phyloP scores from a whole-genome alignment of 2,797 vertebrate genomes.

The Spheniscus humboldti region DNA sequence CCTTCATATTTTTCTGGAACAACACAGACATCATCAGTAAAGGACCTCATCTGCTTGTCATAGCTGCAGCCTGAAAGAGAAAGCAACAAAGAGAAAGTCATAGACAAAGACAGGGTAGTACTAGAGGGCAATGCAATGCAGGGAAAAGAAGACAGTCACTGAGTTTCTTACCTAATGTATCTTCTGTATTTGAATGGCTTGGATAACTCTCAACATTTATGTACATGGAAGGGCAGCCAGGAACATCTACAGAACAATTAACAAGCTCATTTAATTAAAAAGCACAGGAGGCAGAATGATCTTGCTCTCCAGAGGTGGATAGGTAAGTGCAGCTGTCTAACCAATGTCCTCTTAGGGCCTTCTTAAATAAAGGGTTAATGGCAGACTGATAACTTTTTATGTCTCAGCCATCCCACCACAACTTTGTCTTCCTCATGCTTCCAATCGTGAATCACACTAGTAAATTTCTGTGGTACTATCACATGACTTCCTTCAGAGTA shows the following conservation, averaged over 20 bases:
- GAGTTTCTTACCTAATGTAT: slow-evolving; percentile 76
- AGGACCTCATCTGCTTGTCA: slow-evolving; percentile 77
- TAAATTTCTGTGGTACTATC: neutral
- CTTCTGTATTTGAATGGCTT: slow-evolving; percentile 69
- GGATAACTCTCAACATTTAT: slow-evolving; percentile 82
- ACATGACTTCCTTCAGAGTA: neutral
- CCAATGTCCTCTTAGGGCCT: rapidly evolving
- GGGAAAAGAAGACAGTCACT: neutral
- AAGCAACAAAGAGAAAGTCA: neutral
- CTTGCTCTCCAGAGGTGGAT: neutral
- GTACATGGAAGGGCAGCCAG: slow-evolving; percentile 88
- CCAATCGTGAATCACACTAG: rapidly evolving
- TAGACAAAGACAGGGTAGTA: rapidly evolving
- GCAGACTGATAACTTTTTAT: neutral
- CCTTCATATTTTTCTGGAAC: slow-evolving; percentile 97
- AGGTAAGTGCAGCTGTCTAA: neutral
- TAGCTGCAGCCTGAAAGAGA: slow-evolving; percentile 85
- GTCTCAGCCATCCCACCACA: neutral
- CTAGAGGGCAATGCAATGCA: neutral
- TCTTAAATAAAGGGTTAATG: neutral
- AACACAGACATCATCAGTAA: slow-evolving; percentile 86
- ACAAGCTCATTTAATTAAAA: neutral
- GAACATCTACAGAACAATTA: slow-evolving; percentile 77
- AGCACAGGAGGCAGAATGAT: neutral
- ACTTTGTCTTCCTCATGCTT: neutral